Base-by-base conservation (phyloP, 2,888 invertebrate genomes). In the Theretra japonica region DNA sequence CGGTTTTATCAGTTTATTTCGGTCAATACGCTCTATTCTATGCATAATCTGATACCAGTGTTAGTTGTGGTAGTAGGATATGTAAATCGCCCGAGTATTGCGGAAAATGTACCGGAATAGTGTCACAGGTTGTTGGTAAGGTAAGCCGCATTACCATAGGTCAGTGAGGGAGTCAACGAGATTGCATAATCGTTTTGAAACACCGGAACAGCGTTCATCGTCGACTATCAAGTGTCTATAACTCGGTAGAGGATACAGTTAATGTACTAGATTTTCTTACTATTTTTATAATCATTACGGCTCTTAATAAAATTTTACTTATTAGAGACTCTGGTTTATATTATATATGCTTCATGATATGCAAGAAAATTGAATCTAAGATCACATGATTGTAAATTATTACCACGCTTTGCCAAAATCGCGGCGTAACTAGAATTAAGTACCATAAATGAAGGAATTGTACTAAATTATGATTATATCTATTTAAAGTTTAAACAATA, bases 381-480 rank as follows among this genome's bases (percentile, higher is more conserved):
- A 74, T 77, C 72, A 70, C 71, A 72, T 73, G 72, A 73, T 73
- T 71, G 68, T 69, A 70, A 71, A 68, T 50, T 69, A 59, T 57
- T 73, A 70, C 65, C 71, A 76, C 70, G 73, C 74, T 74, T 71
- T 74, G 74, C 70, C 74, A 74, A 76, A 75, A 76, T 75, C 70
- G 75, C 73, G 59, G 33, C 76, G 78, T 77, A 77, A 76, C 76
- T 77, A 60, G 77, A 79, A 79, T 79, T 75, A 77, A 78, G 33
- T 4, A 17, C 3, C 56, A 19, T 23, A 59, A 25, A 30, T 69
- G n/a, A 57, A 6, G 30, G 17, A 59, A 50, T 53, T 50, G 41
- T 65, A 72, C 57, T 41, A 73, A 77, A 77, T 76, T 74, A 53
- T 23, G 73, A 77, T 77, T 69, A 72, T 75, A 70, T 70, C 75